Conservation (phyloP, 2,113 vertebrate genomes). For the Spheniscus mendiculus region DNA sequence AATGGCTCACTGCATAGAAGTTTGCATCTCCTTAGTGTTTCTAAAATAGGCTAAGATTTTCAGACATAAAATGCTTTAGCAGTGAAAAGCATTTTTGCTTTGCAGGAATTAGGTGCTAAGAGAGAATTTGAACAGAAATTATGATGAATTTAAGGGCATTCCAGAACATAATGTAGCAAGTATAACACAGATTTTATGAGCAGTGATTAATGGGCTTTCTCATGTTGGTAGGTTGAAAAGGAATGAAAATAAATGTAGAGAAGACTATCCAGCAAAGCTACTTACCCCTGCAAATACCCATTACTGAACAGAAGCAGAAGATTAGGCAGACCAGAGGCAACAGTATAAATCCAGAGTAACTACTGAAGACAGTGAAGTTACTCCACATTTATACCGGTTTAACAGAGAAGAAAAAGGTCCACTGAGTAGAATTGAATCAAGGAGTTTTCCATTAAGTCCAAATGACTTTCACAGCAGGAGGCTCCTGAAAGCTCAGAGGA, state of each 20-base stretch:
- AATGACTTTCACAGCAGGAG: constrained; percentile 67
- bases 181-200: neutral
- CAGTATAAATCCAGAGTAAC: constrained; percentile 42
- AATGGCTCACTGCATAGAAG: neutral
- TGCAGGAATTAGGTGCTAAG: neutral
- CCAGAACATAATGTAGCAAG: neutral
- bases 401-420: constrained; percentile 43
- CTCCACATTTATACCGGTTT: constrained; percentile 26
- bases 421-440: constrained; percentile 51
- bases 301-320: neutral
- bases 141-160: neutral
- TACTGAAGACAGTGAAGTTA: neutral
- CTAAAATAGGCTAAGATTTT: neutral
- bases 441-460: constrained; percentile 55
- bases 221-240: neutral
- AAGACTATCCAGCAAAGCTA: neutral
- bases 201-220: neutral
- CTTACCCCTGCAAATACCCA: neutral
- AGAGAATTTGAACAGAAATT: neutral
- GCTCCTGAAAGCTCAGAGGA: constrained; percentile 7
- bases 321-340: neutral
- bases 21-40: neutral
- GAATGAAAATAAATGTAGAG: constrained; percentile 20
- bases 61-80: neutral
- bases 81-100: neutral